Evolutionary conservation across 2,888 invertebrate species (phyloP).

Genomic region (Ophonus ardosiacus): DNA sequence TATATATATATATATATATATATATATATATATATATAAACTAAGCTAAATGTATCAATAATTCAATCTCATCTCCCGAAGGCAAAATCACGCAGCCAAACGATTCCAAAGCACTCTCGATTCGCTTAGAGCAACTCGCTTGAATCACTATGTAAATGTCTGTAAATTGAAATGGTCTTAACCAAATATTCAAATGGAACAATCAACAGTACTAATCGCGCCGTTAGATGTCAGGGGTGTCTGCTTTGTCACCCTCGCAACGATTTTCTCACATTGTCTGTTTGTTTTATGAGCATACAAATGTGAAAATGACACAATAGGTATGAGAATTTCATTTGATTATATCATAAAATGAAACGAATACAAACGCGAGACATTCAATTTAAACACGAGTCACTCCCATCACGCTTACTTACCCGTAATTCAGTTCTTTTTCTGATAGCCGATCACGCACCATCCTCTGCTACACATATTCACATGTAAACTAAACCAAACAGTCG

Average conservation of each 20-base stretch:
- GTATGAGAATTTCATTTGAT: background rate
- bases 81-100: constrained; percentile 16
- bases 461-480: no score
- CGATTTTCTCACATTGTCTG: constrained; percentile 23
- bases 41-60: no score
- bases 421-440: no score
- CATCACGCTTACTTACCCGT: no score
- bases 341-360: background rate
- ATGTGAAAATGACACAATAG: background rate
- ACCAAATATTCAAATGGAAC: constrained; percentile 63
- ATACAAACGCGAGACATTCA: background rate
- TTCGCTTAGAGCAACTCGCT: constrained; percentile 30
- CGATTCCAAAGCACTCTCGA: constrained; percentile 36
- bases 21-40: no score
- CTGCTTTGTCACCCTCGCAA: constrained; percentile 55
- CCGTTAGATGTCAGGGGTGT: constrained; percentile 45
- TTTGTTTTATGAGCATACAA: constrained; percentile 5
- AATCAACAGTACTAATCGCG: constrained; percentile 57
- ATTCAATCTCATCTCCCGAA: background rate
- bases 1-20: no score
- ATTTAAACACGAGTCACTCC: no score
- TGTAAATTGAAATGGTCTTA: constrained; percentile 63
- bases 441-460: no score
- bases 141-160: constrained; percentile 50
- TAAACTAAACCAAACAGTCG: no score